Conservation (phyloP, 2,888 invertebrate species). For the Tenthredo amoena region DNA sequence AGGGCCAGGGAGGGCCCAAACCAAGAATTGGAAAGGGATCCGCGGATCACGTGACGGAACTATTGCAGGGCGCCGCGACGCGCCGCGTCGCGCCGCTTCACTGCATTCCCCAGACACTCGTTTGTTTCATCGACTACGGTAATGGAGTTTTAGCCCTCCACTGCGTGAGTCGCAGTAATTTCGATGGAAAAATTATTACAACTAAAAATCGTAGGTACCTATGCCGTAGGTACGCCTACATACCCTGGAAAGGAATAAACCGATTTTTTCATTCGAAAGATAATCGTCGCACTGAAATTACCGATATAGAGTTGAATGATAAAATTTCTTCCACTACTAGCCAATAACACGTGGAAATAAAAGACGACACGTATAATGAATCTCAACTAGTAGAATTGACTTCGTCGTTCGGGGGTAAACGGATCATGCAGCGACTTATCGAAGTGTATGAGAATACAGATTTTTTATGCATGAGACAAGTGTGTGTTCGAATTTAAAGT, state of each 20-base stretch:
- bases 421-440: neutral
- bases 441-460: neutral
- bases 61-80: slow-evolving; percentile 37
- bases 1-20: slow-evolving; percentile 5
- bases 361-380: neutral
- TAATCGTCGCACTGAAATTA: neutral
- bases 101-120: slow-evolving; percentile 41
- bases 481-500: neutral
- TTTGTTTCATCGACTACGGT: slow-evolving; percentile 36
- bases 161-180: slow-evolving; percentile 3
- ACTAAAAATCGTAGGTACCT: neutral
- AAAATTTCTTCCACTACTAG: neutral
- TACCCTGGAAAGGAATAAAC: neutral
- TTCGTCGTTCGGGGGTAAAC: neutral
- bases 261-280: neutral
- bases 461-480: neutral
- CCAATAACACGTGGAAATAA: neutral
- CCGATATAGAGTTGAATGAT: neutral
- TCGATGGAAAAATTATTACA: slow-evolving; percentile 16
- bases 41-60: slow-evolving; percentile 17
- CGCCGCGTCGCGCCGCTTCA: slow-evolving; percentile 27
- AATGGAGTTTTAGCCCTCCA: slow-evolving; percentile 37
- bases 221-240: neutral
- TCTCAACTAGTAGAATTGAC: neutral
- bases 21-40: slow-evolving; percentile 18